Evolutionary conservation across 2,797 vertebrate genomes (phyloP).

Genomic region (Danio aesculapii): DNA sequence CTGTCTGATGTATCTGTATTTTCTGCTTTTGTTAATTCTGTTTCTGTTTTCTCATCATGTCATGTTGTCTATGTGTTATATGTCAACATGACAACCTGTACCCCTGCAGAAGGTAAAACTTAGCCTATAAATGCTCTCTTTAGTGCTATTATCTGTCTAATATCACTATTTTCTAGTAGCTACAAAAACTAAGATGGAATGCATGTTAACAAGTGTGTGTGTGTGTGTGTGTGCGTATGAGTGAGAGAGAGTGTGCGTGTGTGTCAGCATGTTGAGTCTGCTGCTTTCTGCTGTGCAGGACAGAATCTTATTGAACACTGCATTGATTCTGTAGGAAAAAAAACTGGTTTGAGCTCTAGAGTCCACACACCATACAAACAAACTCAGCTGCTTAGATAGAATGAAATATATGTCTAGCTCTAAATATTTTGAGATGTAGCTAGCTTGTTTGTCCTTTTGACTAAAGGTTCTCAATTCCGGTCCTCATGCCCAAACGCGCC

Average conservation of each 20-base stretch:
- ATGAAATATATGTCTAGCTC: not conserved
- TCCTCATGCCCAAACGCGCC: too few species aligned
- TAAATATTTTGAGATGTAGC: not conserved
- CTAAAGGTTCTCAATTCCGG: too few species aligned
- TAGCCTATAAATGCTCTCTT: not conserved
- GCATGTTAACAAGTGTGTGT: not conserved
- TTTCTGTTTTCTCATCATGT: constrained; percentile 72
- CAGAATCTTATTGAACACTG: constrained; percentile 32
- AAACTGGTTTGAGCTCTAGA: not conserved
- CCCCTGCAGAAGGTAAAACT: constrained; percentile 83
- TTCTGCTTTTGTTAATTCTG: constrained; percentile 60
- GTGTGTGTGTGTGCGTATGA: constrained; percentile 31
- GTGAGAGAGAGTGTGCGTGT: constrained; percentile 3
- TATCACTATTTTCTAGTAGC: constrained; percentile 45
- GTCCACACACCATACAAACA: constrained; percentile 1
- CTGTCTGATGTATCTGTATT: constrained; percentile 24
- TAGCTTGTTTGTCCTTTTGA: not conserved
- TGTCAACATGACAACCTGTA: constrained; percentile 81
- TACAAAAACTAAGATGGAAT: not conserved
- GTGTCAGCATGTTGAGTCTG: constrained; percentile 58
- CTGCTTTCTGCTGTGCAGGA: constrained; percentile 52
- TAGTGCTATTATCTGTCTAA: constrained; percentile 13
- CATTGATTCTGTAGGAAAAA: constrained; percentile 5
- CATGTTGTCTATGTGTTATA: constrained; percentile 78
- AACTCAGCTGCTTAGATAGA: not conserved